A percentile compares a stretch with the other conserved stretches of the same genome.
Evolutionary conservation across 2,797 vertebrate genomes (phyloP).

Genomic region (Rhinichthys osculus): DNA sequence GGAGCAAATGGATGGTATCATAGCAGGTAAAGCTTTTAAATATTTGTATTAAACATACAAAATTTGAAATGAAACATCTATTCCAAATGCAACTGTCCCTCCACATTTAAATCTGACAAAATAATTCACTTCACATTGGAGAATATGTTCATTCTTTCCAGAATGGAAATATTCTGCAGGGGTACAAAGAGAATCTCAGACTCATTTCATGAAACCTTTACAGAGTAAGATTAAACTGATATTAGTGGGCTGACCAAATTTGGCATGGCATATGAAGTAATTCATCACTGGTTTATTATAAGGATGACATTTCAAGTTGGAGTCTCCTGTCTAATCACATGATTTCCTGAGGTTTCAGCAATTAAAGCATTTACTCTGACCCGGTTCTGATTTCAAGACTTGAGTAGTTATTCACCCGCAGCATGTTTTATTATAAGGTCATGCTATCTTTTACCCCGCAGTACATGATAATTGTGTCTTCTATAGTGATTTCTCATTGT

Average conservation of each 20-base stretch:
- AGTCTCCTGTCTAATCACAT: slow-evolving; percentile 52
- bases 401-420: slow-evolving; percentile 19
- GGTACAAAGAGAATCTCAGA: background rate
- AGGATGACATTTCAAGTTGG: slow-evolving; percentile 62
- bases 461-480: slow-evolving; percentile 11
- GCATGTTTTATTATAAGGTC: slow-evolving; percentile 56
- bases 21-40: slow-evolving; percentile 79
- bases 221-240: slow-evolving; percentile 11
- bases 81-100: background rate
- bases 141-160: background rate
- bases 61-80: background rate
- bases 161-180: background rate
- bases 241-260: slow-evolving; percentile 29
- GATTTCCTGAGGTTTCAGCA: slow-evolving; percentile 53
- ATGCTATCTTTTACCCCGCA: slow-evolving; percentile 8
- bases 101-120: slow-evolving; percentile 6
- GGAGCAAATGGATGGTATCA: slow-evolving; percentile 94
- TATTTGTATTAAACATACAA: background rate
- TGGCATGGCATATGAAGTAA: slow-evolving; percentile 45
- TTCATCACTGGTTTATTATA: slow-evolving; percentile 61
- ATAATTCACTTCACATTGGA: background rate
- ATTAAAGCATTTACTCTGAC: slow-evolving; percentile 48
- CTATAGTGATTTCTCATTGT: background rate
- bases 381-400: slow-evolving; percentile 38
- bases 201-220: slow-evolving; percentile 3